Evolutionary conservation across 2,888 invertebrate species (phyloP), one percentile per base, ranked within the genome.

Genomic region (Thereva unica): DNA sequence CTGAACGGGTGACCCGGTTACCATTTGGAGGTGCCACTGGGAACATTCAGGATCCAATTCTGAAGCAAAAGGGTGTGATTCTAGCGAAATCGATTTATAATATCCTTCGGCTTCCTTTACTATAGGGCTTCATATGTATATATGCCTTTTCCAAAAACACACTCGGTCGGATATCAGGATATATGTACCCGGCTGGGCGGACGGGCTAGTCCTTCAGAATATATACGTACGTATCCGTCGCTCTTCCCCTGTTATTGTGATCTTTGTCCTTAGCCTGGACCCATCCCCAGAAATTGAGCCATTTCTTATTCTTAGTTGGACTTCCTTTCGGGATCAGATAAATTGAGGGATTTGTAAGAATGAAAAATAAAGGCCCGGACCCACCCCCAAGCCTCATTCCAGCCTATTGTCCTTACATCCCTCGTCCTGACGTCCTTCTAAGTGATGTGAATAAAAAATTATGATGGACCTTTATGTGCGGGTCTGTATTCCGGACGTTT

Each of bases 371-470:
- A 67, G 64, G 53, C 52, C 52, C 35, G 4, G 2, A 23, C 23
- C 23, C 23, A 1, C 23, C 23, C 23, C 23, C 23, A 23, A 23
- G 23, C 38, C 37, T 12, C 38, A 7, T 45, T 35, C 49, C 12
- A 47, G 23, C 23, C 49, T 35, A 8, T 37, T 59, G 47, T 23
- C 44, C 44, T 56, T n/a, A 49, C 23, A 59, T 47, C 59, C 59
- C 49, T 59, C 49, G 47, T 59, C 35, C 42, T n/a, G 41, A 54
- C 52, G 59, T 64, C 34, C 57, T 37, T 49, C 38, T 64, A 64
- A 68, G 59, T 66, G 68, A 68, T 66, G 66, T 66, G 57, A 66
- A 68, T 68, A 59, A 68, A 68, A 67, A 67, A 68, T 68, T 68
- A 68, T 68, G 64, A 68, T 54, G 53, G 47, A 55, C 49, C 59